Evolutionary conservation across 2,888 invertebrate genomes (phyloP), one percentile per base, ranked within the genome.

Genomic region (Nephrocerus scutellatus): DNA sequence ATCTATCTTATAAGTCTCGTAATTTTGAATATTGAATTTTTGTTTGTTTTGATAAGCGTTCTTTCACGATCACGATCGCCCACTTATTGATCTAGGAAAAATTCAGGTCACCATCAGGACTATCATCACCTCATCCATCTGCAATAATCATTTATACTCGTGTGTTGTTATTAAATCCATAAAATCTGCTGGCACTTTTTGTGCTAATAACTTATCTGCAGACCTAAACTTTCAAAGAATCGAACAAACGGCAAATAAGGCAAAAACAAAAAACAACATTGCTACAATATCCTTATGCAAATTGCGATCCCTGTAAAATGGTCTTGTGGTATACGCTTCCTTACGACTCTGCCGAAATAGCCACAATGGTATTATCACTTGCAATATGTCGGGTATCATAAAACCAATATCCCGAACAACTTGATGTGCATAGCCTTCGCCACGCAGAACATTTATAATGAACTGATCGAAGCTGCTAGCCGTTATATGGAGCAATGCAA

Each of bases 391-490:
- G 18, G 80, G 79, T 40, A 77, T 69, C 80, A 81, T 80, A 51
- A 81, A 76, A 21, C 76, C 75, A 46, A 81, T 62, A 61, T 82
- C 81, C 9, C 81, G 72, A 34, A 80, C 70, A 34, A 79, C 77
- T 71, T 80, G 80, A 68, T 80, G 80, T 14, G 76, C 70, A 46
- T 74, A 73, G 6, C 81, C 81, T 59, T 78, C 75, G 32, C 78
- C 76, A 36, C 72, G 71, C 14, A 81, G 60, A 35, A 81, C 79
- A 62, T 79, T 80, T 39, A 70, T 66, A 18, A 65, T 59, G 61
- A 81, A 80, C 57, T 81, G 80, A 67, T 81, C 81, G 60, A 74
- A 74, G 36, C 77, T 73, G 46, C 77, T 74, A 29, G 76, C 75
- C 23, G 77, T 60, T 45, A 79, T 74, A 56, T 81, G 81, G 33